Evolutionary conservation across 2,888 invertebrate genomes (phyloP).

Genomic region (Teleiodes luculella): DNA sequence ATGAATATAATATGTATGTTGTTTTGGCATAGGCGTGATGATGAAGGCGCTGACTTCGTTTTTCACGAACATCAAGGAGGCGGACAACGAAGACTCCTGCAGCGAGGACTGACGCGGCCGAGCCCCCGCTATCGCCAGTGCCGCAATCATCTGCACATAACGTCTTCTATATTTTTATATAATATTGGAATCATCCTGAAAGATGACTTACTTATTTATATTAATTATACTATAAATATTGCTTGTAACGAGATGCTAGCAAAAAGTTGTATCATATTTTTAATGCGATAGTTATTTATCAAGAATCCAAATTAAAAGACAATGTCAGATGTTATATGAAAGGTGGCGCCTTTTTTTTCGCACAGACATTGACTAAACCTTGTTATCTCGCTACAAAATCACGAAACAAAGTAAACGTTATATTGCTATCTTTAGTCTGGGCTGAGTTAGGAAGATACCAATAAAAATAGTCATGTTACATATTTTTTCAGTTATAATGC

Average conservation of each 20-base stretch:
- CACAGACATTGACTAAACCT: too few relatives aligned
- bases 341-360: too few relatives aligned
- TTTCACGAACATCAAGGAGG: conserved; percentile 84
- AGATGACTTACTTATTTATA: conserved; percentile 47
- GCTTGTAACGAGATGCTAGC: conserved; percentile 55
- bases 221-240: conserved; percentile 46
- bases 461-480: too few relatives aligned
- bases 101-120: conserved; percentile 69
- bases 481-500: too few relatives aligned
- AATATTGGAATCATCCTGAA: conserved; percentile 52
- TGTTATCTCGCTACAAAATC: too few relatives aligned
- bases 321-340: too few relatives aligned
- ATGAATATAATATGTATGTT: not conserved
- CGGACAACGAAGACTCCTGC: conserved; percentile 80
- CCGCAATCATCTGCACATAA: conserved; percentile 36
- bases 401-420: too few relatives aligned
- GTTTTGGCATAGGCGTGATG: conserved; percentile 78
- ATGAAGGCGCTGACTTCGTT: conserved; percentile 85
- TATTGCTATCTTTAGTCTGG: too few relatives aligned
- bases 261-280: conserved; percentile 61
- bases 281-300: conserved; percentile 55
- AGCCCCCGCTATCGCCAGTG: conserved; percentile 26
- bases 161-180: conserved; percentile 61
- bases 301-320: conserved; percentile 41
- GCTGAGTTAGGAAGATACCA: too few relatives aligned